These are phyloP conservation scores for Ciconia stormi DNA, from an alignment of 2,113 vertebrate genomes.

Conservation along the genomic window DNA sequence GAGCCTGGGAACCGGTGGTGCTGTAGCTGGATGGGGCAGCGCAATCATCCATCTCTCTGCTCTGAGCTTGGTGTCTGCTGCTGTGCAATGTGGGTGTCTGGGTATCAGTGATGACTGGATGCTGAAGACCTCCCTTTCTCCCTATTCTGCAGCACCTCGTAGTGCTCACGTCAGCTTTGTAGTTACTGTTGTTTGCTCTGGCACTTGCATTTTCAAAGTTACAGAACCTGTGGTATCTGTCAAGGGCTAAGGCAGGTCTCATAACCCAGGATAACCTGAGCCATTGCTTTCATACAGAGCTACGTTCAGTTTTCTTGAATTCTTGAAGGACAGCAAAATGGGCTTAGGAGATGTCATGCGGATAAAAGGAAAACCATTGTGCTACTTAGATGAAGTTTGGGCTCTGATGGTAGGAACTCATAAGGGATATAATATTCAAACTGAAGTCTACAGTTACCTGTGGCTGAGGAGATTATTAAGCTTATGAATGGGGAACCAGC, in stretches of 20 bases:
- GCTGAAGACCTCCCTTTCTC: background rate
- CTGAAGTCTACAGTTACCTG: background rate
- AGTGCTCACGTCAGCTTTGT: fast-evolving
- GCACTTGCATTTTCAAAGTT: background rate
- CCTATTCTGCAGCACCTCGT: background rate
- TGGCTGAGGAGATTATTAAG: background rate
- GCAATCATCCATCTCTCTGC: fast-evolving
- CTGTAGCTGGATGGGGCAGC: background rate
- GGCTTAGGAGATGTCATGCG: background rate
- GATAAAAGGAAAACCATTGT: background rate
- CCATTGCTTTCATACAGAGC: fast-evolving
- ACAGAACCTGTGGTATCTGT: fast-evolving
- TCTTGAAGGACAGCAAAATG: background rate
- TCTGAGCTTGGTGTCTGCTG: background rate
- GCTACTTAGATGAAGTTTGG: background rate
- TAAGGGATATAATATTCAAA: background rate
- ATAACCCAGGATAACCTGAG: background rate
- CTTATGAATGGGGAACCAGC: background rate
- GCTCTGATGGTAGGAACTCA: background rate
- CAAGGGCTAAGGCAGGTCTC: background rate
- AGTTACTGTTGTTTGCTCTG: fast-evolving
- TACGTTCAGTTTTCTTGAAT: background rate
- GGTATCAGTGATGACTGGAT: fast-evolving
- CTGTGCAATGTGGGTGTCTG: too few species aligned
- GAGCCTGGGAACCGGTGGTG: background rate